Evolutionary conservation across 37 sponge, comb jelly and placozoan genomes (phyloP), one percentile per base, ranked within the genome.

Genomic region (Bolinopsis microptera): DNA sequence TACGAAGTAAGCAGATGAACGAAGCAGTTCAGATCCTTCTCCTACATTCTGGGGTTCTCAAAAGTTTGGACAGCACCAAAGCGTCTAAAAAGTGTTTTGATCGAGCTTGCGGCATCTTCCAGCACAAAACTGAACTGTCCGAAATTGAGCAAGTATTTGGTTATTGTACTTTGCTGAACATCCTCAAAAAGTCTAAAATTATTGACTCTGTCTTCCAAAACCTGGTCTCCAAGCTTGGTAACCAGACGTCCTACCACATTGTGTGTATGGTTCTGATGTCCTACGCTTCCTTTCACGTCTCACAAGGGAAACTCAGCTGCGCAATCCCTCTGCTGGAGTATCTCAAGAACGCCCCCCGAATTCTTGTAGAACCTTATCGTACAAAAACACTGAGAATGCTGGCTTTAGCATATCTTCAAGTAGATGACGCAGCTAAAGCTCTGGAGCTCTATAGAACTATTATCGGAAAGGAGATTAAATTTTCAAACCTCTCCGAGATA

Each of bases 1-100:
- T 86, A 21, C 25, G n/a, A 40, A 39, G n/a, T 40, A 41, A 39
- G 24, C 35, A 33, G 48, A 40, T 86, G 25, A 34, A 86, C 39
- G 90, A 86, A 27, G 90, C 90, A 16, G 35, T 86, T 18, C 32
- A 86, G 61, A 39, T 86, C 1, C 90, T 86, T n/a, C 90, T 86
- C 25, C 61, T 41, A n/a, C 90, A 86, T 13, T 38, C 90, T 24
- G 90, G 90, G 0, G 18, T 86, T 41, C 61, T 86, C 30, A 86
- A 86, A 40, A 40, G 90, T 41, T 24, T 86, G 31, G 90, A 41
- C 13, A 2, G 39, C 9, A n/a, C 30, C 37, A 32, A 32, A 0
- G 32, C 33, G 5, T 35, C 36, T 36, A 77, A 24, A 25, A 39
- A 41, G 61, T 86, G 41, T 25, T 86, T 86, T 41, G 90, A 86